phyloP scores from a whole-genome alignment of 2,888 invertebrate genomes.

The Parelbella ahira region DNA sequence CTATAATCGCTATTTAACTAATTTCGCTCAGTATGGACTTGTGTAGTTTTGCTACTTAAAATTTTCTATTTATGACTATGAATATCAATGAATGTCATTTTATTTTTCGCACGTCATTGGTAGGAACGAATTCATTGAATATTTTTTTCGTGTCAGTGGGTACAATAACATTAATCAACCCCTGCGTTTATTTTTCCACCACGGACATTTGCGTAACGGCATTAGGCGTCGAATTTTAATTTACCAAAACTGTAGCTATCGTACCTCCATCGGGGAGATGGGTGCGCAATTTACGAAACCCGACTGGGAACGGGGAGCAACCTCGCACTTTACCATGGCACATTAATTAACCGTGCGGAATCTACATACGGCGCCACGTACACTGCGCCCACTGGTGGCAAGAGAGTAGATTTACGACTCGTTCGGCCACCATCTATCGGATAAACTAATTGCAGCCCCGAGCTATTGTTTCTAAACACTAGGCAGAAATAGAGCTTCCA shows the following conservation, averaged over 20 bases:
- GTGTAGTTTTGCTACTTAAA: too few species aligned
- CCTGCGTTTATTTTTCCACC: constrained; percentile 22
- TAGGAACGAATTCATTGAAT: too few species aligned
- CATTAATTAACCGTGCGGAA: constrained; percentile 76
- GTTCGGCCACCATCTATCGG: constrained; percentile 77
- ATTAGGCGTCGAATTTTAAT: constrained; percentile 57
- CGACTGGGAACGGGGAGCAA: constrained; percentile 61
- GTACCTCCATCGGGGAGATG: constrained; percentile 60
- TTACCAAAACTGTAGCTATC: constrained; percentile 61
- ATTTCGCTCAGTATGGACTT: too few species aligned
- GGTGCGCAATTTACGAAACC: constrained; percentile 72
- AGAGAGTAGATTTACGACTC: constrained; percentile 76
- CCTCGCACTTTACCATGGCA: constrained; percentile 72
- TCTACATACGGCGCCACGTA: constrained; percentile 74
- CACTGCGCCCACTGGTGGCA: constrained; percentile 66
- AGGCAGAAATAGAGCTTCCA: constrained; percentile 59
- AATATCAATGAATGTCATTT: too few species aligned
- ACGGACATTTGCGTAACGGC: constrained; percentile 19
- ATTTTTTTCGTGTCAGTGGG: too few species aligned
- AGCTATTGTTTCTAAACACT: constrained; percentile 77
- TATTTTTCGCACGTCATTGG: too few species aligned
- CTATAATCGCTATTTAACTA: too few species aligned
- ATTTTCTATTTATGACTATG: too few species aligned
- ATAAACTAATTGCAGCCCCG: constrained; percentile 75
- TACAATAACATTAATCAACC: constrained; percentile 19